Evolutionary conservation across 2,888 invertebrate genomes (phyloP).

Genomic region (Tiliacea aurago): DNA sequence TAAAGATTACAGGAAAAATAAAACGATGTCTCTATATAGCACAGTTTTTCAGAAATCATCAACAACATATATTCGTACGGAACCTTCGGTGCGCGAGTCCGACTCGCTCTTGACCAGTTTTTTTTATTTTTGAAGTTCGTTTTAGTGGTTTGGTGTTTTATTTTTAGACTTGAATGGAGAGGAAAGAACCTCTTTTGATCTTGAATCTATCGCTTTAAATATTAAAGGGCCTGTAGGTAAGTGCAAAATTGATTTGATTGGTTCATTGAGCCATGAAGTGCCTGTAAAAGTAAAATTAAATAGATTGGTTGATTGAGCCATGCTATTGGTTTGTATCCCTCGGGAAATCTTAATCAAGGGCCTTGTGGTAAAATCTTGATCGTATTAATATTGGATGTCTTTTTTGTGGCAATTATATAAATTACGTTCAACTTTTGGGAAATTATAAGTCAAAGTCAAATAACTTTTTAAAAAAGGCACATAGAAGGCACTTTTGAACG

Average conservation of each 20-base stretch:
- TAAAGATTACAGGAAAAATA: too few species aligned
- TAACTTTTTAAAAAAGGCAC: too few species aligned
- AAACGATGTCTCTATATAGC: too few species aligned
- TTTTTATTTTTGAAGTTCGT: conserved; percentile 30
- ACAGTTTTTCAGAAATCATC: too few species aligned
- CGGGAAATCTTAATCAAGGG: not conserved
- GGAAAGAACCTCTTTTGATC: not conserved
- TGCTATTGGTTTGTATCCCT: not conserved
- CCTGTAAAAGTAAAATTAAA: too few species aligned
- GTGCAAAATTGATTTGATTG: not conserved
- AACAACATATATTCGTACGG: too few species aligned
- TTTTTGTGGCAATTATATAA: not conserved
- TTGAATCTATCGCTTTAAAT: too few species aligned
- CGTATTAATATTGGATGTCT: not conserved
- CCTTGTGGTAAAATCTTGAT: not conserved
- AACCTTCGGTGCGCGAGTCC: too few species aligned
- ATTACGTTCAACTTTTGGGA: not conserved
- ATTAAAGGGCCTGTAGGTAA: not conserved
- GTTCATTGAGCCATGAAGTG: not conserved
- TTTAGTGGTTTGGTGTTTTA: conserved; percentile 8
- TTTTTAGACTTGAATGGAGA: not conserved
- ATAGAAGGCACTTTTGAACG: too few species aligned
- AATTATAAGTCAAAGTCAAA: too few species aligned
- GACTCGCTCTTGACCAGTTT: too few species aligned
- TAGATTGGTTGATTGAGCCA: too few species aligned